Base-by-base conservation (phyloP, 2,888 invertebrate species). In the Agapetus fuscipes region DNA sequence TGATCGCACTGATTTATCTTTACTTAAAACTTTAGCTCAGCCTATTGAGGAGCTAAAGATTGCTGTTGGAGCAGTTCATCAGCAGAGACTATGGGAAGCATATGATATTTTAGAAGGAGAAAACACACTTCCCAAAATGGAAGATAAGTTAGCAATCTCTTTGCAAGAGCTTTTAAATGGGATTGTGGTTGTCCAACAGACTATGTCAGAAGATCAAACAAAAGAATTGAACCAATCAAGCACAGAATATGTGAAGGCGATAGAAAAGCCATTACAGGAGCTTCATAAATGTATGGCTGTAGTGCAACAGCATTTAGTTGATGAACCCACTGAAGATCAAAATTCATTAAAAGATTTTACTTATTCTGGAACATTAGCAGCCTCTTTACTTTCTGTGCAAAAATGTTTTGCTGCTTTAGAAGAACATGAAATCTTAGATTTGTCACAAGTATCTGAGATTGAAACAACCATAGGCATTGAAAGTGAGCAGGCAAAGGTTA, bases 341-440 rank as follows among this genome's bases (percentile, higher is more conserved):
- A 16, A 38, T n/a, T 40, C 48, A 9, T 25, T 48, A 15, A 46
- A 24, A 20, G 43, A 48, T 13, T 48, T 48, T 15, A 30, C 43
- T 3, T 41, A 41, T 13, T 30, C 42, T 52, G 60, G 59, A 17
- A 57, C 57, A 46, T 49, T 67, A 11, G 58, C 66, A 38, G 56
- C 64, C 49, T 54, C 56, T 7, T 52, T 67, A 30, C 55, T 58
- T 43, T 60, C 64, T 43, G 53, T 68, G 10, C 61, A 66, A 52
- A 59, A 49, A 12, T 61, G 57, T 45, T 62, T 66, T 47, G 63
- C 62, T 30, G 58, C 60, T 2, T 52, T 66, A 36, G 60, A 65
- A 51, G 57, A 64, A 47, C 61, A 57, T 50, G 58, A 64, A 44
- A 63, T 65, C 39, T 54, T 67, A 6, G 60, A 65, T 38, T 51